Evolutionary conservation across 2,888 invertebrate species (phyloP).

Genomic region (Drosophila sordidapex): DNA sequence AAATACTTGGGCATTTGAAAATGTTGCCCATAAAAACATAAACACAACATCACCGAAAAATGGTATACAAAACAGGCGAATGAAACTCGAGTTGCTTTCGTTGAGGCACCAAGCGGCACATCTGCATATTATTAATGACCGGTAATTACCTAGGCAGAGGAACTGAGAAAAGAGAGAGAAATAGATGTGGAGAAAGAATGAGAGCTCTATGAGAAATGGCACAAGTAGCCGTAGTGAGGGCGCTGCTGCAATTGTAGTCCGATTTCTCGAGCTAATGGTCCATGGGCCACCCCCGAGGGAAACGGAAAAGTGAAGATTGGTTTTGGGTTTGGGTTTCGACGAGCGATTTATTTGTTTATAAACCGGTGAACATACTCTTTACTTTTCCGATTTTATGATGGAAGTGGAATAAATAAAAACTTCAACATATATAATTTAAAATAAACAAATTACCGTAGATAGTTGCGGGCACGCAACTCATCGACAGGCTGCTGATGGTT

Average conservation of each 20-base stretch:
- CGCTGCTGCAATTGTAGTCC: conserved; percentile 34
- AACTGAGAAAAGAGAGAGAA: conserved; percentile 1
- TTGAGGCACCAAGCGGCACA: conserved; percentile 46
- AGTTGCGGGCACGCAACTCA: conserved; percentile 39
- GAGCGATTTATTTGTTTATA: conserved; percentile 63
- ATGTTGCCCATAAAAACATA: conserved; percentile 72
- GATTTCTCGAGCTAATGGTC: conserved; percentile 56
- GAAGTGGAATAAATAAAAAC: conserved; percentile 71
- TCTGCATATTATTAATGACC: conserved; percentile 80
- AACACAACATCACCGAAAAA: conserved; percentile 66
- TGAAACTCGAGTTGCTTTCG: conserved; percentile 43
- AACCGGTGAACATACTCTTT: conserved; percentile 24
- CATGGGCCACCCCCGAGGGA: conserved; percentile 51
- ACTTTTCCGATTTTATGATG: conserved; percentile 43
- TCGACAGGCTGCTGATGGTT: conserved; percentile 68
- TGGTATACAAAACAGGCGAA: conserved; percentile 48
- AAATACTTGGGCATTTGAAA: conserved; percentile 60
- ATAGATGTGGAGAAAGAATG: neutral
- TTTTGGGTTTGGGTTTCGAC: conserved; percentile 11
- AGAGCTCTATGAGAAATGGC: conserved; percentile 45
- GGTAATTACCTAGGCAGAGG: conserved; percentile 68
- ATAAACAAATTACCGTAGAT: conserved; percentile 69
- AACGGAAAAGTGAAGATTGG: conserved; percentile 15
- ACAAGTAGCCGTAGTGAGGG: conserved; percentile 50
- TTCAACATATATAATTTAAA: conserved; percentile 78